Evolutionary conservation across 1,140 invertebrate species (phyloP), one percentile per base, ranked within the genome.

Genomic region (Himalopsyche phryganea): DNA sequence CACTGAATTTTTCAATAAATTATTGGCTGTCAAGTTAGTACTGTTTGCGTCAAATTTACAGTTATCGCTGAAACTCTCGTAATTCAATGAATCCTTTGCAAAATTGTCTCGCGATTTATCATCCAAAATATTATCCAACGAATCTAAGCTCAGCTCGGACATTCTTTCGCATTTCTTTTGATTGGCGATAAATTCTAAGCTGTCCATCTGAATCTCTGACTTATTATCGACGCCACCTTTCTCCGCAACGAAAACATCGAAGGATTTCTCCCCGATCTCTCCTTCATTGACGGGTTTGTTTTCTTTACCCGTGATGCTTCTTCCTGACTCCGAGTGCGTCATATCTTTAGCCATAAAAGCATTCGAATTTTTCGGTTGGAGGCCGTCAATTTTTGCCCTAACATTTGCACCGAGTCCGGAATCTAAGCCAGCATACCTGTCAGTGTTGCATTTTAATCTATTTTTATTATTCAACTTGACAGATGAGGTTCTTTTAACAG

Each of bases 141-240:
- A 79, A 50, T 79, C 76, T 68, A 77, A 71, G 54, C 76, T 79
- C 3, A 77, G 71, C 57, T 77, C 69, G 32, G 74, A 74, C 60
- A 72, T 69, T 55, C 71, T 67, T 49, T 78, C 76, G 55, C 71
- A 42, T 40, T 50, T 72, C 61, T 68, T 76, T 17, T 80, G 80
- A 65, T 77, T 77, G 0, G 77, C 77, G 38, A 78, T 80, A 0
- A 80, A 75, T 67, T 82, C 81, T 7, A 83, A 67, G 51, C 79
- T 80, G 49, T 83, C 80, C 78, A 83, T 78, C 69, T 76, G 75
- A 11, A 79, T 77, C 69, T 79, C 76, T 40, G 75, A 79, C 65
- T 74, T 77, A 61, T 83, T 82, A 55, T 82, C 78, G n/a, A 77
- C 80, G 7, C 78, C 71, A 19, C 81, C 81, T 62, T 80, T 81